Conservation (phyloP, 2,888 invertebrate genomes). For the Agonopterix alstromeriana region DNA sequence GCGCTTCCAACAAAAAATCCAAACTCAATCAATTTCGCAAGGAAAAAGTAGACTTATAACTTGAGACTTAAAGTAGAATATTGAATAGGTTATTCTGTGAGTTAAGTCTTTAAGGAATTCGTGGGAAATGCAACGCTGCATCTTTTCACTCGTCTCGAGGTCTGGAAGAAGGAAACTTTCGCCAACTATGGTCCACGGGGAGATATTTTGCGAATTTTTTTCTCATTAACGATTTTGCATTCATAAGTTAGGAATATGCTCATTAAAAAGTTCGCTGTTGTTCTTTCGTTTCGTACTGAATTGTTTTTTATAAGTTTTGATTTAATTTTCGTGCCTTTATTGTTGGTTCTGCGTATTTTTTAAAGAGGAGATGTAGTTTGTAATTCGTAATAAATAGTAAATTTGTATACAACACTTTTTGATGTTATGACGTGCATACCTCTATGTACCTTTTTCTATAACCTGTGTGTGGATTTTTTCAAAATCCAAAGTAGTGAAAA, state of each 20-base stretch:
- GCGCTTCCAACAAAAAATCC: conserved; percentile 11
- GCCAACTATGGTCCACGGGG: conserved; percentile 23
- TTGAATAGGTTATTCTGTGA: not conserved
- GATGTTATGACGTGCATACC: too few species aligned
- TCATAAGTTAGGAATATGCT: conserved; percentile 31
- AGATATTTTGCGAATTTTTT: conserved; percentile 22
- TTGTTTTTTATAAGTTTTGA: conserved; percentile 2
- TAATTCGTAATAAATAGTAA: too few species aligned
- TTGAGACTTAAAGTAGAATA: too few species aligned
- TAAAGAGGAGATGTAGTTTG: too few species aligned
- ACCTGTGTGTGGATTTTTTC: too few species aligned
- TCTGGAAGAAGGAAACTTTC: conserved; percentile 36
- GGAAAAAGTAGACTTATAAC: conserved; percentile 19
- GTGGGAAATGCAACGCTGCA: conserved; percentile 35
- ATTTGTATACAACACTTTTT: too few species aligned
- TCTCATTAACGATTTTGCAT: conserved; percentile 42
- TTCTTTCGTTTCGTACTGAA: conserved; percentile 2
- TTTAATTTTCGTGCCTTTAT: not conserved
- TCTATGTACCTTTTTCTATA: too few species aligned
- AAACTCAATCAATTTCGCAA: conserved; percentile 7
- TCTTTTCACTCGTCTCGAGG: conserved; percentile 34
- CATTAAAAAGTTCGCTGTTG: conserved; percentile 16
- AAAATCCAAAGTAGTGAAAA: too few species aligned
- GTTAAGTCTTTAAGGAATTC: conserved; percentile 14
- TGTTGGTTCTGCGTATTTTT: not conserved